These are phyloP conservation scores for Rhopilema esculentum DNA, from an alignment of 30 jellyfish, hydroid and myxozoan genomes.

Conservation along the genomic window DNA sequence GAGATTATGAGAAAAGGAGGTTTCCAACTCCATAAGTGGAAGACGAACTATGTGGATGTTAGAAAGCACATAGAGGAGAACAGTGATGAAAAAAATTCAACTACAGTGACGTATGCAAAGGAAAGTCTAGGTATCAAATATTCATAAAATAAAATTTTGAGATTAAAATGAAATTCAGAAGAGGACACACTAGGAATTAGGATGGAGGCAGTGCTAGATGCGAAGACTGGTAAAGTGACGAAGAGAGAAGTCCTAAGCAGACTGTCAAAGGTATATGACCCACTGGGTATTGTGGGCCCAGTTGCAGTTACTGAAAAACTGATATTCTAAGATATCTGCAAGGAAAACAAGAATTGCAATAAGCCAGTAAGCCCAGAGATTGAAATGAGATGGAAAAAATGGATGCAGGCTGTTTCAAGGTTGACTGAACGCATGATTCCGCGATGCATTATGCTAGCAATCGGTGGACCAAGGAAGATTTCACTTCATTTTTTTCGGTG, in stretches of 20 bases:
- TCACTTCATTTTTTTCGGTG: slow-evolving; percentile 39
- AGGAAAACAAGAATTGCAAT: slow-evolving; percentile 47
- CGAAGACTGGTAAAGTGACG: slow-evolving; percentile 26
- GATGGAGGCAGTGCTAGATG: slow-evolving; percentile 43
- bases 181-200: slow-evolving; percentile 28
- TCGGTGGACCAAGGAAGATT: slow-evolving; percentile 12
- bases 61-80: slow-evolving; percentile 37
- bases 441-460: slow-evolving; percentile 37
- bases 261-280: slow-evolving; percentile 48
- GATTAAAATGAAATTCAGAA: slow-evolving; percentile 38
- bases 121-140: slow-evolving; percentile 34
- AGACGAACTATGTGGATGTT: slow-evolving; percentile 23
- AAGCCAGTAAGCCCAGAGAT: slow-evolving; percentile 41
- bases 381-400: slow-evolving; percentile 41
- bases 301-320: slow-evolving; percentile 38
- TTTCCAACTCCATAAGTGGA: slow-evolving; percentile 48
- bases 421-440: slow-evolving; percentile 28
- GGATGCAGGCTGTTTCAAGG: slow-evolving; percentile 13
- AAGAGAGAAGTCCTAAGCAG: slow-evolving; percentile 45
- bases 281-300: slow-evolving; percentile 60
- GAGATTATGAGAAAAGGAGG: slow-evolving; percentile 35
- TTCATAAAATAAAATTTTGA: slow-evolving; percentile 35
- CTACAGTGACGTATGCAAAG: slow-evolving; percentile 46
- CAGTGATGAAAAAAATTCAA: slow-evolving; percentile 8
- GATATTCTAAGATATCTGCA: slow-evolving; percentile 51